Conservation (phyloP, 2,888 invertebrate genomes). For the Calameuta pallipes region DNA sequence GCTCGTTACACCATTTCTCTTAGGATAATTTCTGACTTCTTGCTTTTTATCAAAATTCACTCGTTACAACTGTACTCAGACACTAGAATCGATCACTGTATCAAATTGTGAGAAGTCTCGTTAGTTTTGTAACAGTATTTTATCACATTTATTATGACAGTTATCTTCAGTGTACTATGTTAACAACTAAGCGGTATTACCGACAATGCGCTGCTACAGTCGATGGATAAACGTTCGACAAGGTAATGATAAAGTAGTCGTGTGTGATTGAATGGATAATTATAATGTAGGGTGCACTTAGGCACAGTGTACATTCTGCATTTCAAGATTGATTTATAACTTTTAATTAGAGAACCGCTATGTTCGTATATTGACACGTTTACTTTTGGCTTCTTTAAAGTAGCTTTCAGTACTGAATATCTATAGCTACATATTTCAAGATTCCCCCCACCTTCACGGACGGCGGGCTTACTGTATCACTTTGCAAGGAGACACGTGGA, state of each 20-base stretch:
- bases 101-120: not conserved
- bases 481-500: not conserved
- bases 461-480: not conserved
- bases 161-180: not conserved
- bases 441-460: not conserved
- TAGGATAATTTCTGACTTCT: not conserved
- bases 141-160: not conserved
- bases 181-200: not conserved
- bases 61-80: not conserved
- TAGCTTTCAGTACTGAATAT: not conserved
- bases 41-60: not conserved
- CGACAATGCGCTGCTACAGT: not conserved
- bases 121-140: not conserved
- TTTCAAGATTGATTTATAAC: not conserved
- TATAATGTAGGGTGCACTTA: not conserved
- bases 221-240: not conserved
- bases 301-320: not conserved
- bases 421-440: not conserved
- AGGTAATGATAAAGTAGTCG: not conserved
- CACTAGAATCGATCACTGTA: not conserved
- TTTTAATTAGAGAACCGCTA: not conserved
- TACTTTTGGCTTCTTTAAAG: not conserved
- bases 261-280: not conserved
- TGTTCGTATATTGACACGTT: not conserved
- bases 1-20: not conserved